Conservation (phyloP, 2,113 vertebrate species). For the Passer montanus region DNA sequence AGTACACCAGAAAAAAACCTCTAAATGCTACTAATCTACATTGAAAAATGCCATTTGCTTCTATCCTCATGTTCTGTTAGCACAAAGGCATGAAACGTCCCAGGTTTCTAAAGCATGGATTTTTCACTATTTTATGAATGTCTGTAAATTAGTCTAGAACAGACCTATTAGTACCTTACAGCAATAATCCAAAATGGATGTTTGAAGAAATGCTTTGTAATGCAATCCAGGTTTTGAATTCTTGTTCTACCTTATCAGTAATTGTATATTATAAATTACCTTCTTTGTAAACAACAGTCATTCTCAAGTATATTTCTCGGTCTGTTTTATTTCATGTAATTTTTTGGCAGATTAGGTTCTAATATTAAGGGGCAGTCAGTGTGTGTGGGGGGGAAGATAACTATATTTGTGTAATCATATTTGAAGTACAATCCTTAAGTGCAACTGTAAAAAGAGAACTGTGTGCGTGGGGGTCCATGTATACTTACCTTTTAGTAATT, state of each 20-base stretch:
- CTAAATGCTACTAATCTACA: constrained; percentile 31
- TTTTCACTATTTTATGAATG: constrained; percentile 76
- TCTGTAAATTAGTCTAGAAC: constrained; percentile 72
- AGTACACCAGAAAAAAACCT: constrained; percentile 59
- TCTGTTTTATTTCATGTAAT: constrained; percentile 9
- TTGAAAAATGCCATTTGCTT: neutral
- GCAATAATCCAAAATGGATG: constrained; percentile 73
- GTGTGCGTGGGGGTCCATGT: neutral
- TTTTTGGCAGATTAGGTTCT: neutral
- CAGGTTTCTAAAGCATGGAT: constrained; percentile 78
- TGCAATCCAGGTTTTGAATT: constrained; percentile 23
- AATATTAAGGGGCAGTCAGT: neutral
- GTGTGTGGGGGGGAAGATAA: neutral
- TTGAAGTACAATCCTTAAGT: neutral
- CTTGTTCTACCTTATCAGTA: constrained; percentile 48
- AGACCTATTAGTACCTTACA: constrained; percentile 67
- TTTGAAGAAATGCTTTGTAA: constrained; percentile 59
- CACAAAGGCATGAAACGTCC: constrained; percentile 69
- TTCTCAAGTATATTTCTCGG: constrained; percentile 22
- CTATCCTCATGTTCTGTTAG: constrained; percentile 59
- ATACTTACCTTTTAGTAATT: neutral
- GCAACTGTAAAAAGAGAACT: neutral
- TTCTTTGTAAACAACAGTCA: constrained; percentile 45
- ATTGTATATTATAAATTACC: constrained; percentile 43
- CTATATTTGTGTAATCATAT: neutral